Evolutionary conservation across 1,140 invertebrate genomes (phyloP).

Genomic region (Ditylenchus dipsaci): DNA sequence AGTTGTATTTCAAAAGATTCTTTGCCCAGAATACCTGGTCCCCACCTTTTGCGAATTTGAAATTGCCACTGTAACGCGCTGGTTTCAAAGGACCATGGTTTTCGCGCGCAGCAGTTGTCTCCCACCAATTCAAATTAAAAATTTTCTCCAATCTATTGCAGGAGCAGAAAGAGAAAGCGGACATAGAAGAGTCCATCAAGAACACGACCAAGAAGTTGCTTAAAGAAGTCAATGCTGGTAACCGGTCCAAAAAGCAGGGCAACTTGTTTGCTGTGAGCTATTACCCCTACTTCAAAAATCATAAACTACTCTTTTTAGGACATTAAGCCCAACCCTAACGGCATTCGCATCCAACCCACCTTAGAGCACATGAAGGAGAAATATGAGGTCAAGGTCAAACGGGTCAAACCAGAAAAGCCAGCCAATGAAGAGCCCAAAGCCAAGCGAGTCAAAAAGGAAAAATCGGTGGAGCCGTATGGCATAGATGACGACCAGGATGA

Average conservation of each 20-base stretch:
- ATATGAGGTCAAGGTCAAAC: slow-evolving; percentile 24
- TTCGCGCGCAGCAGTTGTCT: no score
- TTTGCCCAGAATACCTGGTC: no score
- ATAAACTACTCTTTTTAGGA: slow-evolving; percentile 13
- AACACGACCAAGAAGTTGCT: slow-evolving; percentile 36
- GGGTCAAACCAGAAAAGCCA: neutral
- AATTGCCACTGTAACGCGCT: no score
- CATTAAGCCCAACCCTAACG: slow-evolving; percentile 20
- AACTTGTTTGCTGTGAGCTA: neutral
- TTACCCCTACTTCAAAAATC: neutral
- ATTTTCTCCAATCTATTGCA: no score
- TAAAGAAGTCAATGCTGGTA: slow-evolving; percentile 16
- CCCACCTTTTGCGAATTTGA: no score
- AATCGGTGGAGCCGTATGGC: neutral
- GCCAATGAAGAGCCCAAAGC: no score
- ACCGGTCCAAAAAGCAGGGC: neutral
- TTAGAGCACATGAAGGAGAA: slow-evolving; percentile 31
- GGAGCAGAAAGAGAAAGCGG: slow-evolving; percentile 45
- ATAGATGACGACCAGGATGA: neutral
- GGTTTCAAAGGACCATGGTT: no score
- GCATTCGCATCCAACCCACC: slow-evolving; percentile 23
- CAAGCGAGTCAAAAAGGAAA: neutral
- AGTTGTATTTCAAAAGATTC: no score
- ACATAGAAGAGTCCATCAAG: slow-evolving; percentile 39
- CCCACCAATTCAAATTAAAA: no score